Conservation (phyloP, 2,888 invertebrate species). For the Callinectes sapidus region DNA sequence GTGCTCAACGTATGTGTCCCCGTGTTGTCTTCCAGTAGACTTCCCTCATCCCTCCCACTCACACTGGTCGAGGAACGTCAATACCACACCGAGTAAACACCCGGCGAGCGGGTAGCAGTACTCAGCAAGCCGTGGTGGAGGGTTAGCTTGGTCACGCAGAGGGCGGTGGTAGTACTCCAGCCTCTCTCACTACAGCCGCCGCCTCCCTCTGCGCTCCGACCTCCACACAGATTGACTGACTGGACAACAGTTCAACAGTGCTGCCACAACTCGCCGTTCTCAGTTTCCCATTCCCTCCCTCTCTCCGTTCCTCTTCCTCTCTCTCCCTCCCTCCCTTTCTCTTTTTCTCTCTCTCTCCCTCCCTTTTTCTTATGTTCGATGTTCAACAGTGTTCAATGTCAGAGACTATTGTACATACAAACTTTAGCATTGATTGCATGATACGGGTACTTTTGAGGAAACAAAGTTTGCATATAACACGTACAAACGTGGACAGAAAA, state of each 20-base stretch:
- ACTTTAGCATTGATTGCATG: not conserved
- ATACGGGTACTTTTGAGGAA: not conserved
- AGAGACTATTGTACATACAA: not conserved
- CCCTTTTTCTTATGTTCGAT: conserved; percentile 13
- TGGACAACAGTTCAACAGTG: conserved; percentile 45
- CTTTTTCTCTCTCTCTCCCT: not conserved
- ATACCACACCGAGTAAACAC: conserved; percentile 42
- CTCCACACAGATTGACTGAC: conserved; percentile 52
- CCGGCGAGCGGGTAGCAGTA: conserved; percentile 14
- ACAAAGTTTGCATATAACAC: not conserved
- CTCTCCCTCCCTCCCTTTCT: not conserved
- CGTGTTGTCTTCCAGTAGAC: not conserved
- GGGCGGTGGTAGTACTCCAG: not conserved
- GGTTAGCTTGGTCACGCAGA: conserved; percentile 2
- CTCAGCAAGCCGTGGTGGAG: not conserved
- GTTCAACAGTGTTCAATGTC: not conserved
- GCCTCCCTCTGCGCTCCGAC: conserved; percentile 39
- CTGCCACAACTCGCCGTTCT: conserved; percentile 54
- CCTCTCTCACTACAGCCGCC: not conserved
- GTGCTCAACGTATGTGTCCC: not conserved
- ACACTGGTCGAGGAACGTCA: conserved; percentile 52
- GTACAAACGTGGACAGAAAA: not conserved
- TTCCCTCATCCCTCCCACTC: conserved; percentile 41
- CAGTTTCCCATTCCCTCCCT: conserved; percentile 47
- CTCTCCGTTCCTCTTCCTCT: conserved; percentile 16